Base-by-base conservation (phyloP, 1,140 invertebrate genomes). In the Tribolium madens region DNA sequence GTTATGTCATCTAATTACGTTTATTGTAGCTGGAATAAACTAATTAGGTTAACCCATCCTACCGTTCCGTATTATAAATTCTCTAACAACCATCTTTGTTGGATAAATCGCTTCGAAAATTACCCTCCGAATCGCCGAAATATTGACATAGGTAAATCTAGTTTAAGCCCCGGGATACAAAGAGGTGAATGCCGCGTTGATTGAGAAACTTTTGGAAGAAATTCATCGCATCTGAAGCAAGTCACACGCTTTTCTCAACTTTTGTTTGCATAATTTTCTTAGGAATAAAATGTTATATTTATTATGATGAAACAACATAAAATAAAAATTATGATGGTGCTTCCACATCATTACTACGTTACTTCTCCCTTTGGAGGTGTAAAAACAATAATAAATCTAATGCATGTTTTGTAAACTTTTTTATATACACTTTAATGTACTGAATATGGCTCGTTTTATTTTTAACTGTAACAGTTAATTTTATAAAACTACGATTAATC, bases 1-100 rank as follows among this genome's bases (percentile, higher is more conserved):
- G 57, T 64, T 64, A 64, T 33, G 21, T 64, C 57, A 33, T 64
- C 57, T 64, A 64, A 64, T 64, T 64, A 64, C 31, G 26, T 52
- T 60, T 60, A 60, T 60, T 60, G 26, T 60, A 21, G 17, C 10
- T 17, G 18, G 9, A 57, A 15, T 17, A 6, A 10, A 57, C 17
- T 33, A 64, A 64, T 64, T 64, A n/a, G 26, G 12, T 33, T 33
- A 53, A 13, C 57, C 26, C 21, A 33, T 13, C 57, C 57, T 26
- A 64, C 26, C 57, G 21, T 64, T 64, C 21, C 26, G 57, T 64
- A 33, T 26, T 57, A 21, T 57, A 57, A 57, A 18, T 57, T 15
- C 14, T 18, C 17, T 15, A 18, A 57, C 10, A 21, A 57, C 17
- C 14, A n/a, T 42, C 36, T 42, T 31, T 31, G 26, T 31, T 42